Base-by-base conservation (phyloP, 2,888 invertebrate genomes). In the Parochlus steinenii region DNA sequence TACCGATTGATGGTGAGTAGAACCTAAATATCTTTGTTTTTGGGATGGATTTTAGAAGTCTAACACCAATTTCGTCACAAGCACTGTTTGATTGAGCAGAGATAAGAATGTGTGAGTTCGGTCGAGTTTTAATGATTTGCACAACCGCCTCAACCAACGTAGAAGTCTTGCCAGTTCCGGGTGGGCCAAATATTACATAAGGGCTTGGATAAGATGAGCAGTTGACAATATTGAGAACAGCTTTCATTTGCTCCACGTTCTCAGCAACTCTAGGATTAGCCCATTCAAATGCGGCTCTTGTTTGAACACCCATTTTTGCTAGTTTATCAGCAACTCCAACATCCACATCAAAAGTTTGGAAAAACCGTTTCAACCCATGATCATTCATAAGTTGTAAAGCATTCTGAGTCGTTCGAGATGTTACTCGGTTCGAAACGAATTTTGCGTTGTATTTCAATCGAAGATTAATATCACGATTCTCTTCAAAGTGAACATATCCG, bases 121-220 rank as follows among this genome's bases (percentile, higher is more conserved):
- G 53, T 12, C 54, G 51, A 3, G 34, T 35, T 26, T 47, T 40
- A 40, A 47, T 45, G 45, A 77, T 63, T 54, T 80, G 80, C 34
- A 70, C 56, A 30, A 79, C 68, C 6, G 72, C 59, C 54, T 81
- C 80, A 3, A 77, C 72, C 6, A 80, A 45, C 2, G 78, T 78
- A 2, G 73, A 63, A 1, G 80, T 79, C 55, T 77, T 77, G 2
- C 77, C 77, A 3, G 76, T 76, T 5, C 33, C 33, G n/a, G 89
- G 87, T 24, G 89, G 89, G 2, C 89, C 89, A 56, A 77, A 86
- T 27, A 90, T 63, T 22, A 87, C 68, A 48, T 83, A 89, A 0
- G 90, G 87, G 1, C 67, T 66, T 2, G 67, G 65, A 5, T 67
- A 62, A 2, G 69, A 65, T 2, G 71, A 64, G 6, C 69, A 70